Conservation (phyloP, 2,113 vertebrate genomes). For the Hystrix cristata region DNA sequence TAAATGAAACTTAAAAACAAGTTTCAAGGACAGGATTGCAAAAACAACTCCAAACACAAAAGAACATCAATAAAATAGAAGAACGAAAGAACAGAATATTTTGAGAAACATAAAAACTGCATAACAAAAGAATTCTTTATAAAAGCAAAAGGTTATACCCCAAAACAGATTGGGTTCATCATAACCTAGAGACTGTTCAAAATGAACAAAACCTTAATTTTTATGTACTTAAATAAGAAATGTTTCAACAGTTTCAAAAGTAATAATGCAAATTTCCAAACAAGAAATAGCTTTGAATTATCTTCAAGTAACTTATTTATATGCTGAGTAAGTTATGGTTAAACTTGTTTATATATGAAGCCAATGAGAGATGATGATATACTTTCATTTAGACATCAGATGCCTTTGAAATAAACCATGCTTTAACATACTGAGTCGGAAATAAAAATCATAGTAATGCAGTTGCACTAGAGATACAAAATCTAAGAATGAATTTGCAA, state of each 20-base stretch:
- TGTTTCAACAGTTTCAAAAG: neutral
- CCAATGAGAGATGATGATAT: neutral
- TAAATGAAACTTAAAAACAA: slow-evolving; percentile 36
- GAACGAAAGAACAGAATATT: slow-evolving; percentile 33
- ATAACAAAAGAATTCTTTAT: neutral
- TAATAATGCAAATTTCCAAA: neutral
- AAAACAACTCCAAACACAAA: slow-evolving; percentile 52
- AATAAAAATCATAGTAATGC: neutral
- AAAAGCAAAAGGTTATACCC: neutral
- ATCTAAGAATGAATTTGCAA: neutral
- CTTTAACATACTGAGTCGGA: neutral
- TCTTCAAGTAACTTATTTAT: neutral
- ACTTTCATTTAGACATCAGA: neutral
- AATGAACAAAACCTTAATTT: slow-evolving; percentile 36
- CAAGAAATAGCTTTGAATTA: neutral
- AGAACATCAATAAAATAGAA: slow-evolving; percentile 29
- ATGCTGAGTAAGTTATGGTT: neutral
- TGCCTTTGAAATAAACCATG: neutral
- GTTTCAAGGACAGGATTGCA: slow-evolving; percentile 6
- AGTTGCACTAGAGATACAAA: neutral
- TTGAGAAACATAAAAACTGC: slow-evolving; percentile 36
- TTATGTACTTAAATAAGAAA: neutral
- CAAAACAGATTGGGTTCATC: neutral
- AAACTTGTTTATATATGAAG: neutral
- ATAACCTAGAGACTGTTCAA: neutral